phyloP scores from a whole-genome alignment of 2,888 invertebrate genomes.

The Chrysotoxum bicinctum region DNA sequence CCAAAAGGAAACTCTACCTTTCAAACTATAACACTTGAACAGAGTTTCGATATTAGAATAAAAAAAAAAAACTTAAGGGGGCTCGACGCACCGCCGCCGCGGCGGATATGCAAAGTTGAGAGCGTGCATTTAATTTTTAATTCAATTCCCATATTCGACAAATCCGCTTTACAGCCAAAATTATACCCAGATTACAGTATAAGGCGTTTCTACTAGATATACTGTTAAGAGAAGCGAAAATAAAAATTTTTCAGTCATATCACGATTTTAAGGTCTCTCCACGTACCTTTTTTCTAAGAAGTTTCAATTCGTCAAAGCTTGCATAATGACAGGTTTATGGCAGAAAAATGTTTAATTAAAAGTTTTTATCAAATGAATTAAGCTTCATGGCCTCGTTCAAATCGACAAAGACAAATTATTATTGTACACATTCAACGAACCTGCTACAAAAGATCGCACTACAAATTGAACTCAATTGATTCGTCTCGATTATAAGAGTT shows the following conservation, averaged over 20 bases:
- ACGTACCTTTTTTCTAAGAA: constrained; percentile 17
- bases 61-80: constrained; percentile 12
- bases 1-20: neutral
- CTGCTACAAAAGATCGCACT: constrained; percentile 36
- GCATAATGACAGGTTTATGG: neutral
- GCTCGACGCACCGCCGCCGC: constrained; percentile 24
- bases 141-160: constrained; percentile 35
- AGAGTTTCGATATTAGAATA: constrained; percentile 2
- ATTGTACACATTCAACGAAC: neutral
- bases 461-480: constrained; percentile 69
- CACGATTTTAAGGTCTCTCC: constrained; percentile 46
- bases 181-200: constrained; percentile 58
- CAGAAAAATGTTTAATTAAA: neutral
- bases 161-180: constrained; percentile 54
- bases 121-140: constrained; percentile 43
- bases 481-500: constrained; percentile 50
- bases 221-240: neutral
- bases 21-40: neutral
- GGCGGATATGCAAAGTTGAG: constrained; percentile 61
- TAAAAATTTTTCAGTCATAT: constrained; percentile 46
- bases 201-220: constrained; percentile 37
- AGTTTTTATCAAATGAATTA: neutral
- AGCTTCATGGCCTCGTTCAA: neutral
- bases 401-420: neutral
- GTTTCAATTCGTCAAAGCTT: neutral